phyloP scores from a whole-genome alignment of 2,888 invertebrate genomes.

The Augochlorella aurata region DNA sequence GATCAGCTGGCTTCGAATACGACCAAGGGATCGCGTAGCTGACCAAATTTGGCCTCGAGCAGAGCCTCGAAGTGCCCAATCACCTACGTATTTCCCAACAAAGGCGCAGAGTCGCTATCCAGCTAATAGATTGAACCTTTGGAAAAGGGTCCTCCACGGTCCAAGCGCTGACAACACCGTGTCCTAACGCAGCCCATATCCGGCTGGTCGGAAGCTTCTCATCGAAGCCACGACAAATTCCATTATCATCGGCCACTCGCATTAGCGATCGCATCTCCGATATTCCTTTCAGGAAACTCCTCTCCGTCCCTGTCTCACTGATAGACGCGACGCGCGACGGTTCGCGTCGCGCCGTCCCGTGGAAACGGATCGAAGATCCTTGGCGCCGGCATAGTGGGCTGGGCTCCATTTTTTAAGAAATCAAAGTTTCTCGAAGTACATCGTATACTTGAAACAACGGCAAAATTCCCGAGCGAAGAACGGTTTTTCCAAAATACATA shows the following conservation, averaged over 20 bases:
- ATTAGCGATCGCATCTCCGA: conserved; percentile 37
- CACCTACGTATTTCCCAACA: background rate
- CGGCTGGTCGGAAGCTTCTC: background rate
- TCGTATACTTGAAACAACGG: background rate
- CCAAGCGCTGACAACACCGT: background rate
- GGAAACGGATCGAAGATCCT: conserved; percentile 43
- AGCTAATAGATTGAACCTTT: background rate
- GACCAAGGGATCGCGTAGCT: background rate
- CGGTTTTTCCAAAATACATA: too few species aligned
- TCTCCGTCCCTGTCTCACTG: background rate
- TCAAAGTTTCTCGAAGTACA: background rate
- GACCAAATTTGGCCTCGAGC: background rate
- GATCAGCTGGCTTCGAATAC: background rate
- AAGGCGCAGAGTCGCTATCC: background rate
- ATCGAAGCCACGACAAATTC: conserved; percentile 28
- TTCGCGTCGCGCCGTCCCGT: conserved; percentile 4
- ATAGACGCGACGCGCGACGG: background rate
- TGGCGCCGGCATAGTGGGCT: conserved; percentile 24
- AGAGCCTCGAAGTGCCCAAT: background rate
- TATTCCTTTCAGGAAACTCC: conserved; percentile 24
- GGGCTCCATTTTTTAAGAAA: background rate
- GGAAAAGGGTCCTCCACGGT: background rate
- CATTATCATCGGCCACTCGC: conserved; percentile 26
- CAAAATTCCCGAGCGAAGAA: too few species aligned
- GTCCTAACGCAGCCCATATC: background rate